These are phyloP conservation scores for Argentina silus DNA, from an alignment of 2,797 vertebrate species.

Conservation along the genomic window DNA sequence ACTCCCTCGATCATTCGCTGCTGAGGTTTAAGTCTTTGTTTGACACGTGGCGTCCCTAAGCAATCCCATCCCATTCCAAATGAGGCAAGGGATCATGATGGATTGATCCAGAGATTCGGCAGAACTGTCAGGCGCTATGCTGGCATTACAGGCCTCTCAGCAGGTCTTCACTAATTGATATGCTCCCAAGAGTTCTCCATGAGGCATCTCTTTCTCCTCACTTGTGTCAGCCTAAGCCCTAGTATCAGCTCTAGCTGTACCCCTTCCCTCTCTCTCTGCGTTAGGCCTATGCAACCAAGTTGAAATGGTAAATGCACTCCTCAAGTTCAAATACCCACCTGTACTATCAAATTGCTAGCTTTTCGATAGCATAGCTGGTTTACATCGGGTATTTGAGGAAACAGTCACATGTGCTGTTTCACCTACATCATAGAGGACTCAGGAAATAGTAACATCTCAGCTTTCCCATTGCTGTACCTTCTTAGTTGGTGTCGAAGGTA, in stretches of 20 bases:
- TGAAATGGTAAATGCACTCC: no score
- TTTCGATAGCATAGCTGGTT: no score
- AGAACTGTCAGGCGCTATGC: slow-evolving; percentile 45
- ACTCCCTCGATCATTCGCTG: background rate
- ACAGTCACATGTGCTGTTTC: no score
- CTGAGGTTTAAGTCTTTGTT: slow-evolving; percentile 32
- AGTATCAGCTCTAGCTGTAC: background rate
- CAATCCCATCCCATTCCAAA: slow-evolving; percentile 37
- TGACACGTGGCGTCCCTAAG: slow-evolving; percentile 22
- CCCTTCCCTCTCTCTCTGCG: background rate
- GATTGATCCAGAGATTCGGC: slow-evolving; percentile 35
- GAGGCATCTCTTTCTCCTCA: background rate
- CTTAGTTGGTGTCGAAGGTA: background rate
- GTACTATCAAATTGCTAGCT: no score
- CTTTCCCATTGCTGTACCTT: background rate
- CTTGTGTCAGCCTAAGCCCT: background rate
- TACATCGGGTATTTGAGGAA: no score
- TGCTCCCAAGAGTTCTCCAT: slow-evolving; percentile 34
- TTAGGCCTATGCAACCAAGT: no score
- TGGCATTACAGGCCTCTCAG: slow-evolving; percentile 40
- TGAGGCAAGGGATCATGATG: slow-evolving; percentile 43
- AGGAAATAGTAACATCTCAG: no score
- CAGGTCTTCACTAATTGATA: slow-evolving; percentile 44
- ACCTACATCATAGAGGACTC: no score
- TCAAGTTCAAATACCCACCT: background rate